phyloP scores from a whole-genome alignment of 2,113 vertebrate species.

The Ceyx melanurus region DNA sequence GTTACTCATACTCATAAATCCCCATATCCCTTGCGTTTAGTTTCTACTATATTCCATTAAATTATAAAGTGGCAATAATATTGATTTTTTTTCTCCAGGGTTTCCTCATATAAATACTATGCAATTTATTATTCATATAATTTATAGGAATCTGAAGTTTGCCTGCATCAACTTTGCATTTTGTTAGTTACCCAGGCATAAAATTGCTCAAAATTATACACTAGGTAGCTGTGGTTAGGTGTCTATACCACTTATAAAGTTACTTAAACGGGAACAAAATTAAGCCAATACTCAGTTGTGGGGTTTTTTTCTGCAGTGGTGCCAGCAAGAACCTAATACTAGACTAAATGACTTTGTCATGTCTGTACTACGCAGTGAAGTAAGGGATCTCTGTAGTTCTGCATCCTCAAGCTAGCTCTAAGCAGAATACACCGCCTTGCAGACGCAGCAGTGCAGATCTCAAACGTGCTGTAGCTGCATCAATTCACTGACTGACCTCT shows the following conservation, averaged over 20 bases:
- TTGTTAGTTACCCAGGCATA: not conserved
- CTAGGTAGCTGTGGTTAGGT: not conserved
- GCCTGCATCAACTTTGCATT: not conserved
- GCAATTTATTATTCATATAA: not conserved
- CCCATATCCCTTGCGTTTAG: not conserved
- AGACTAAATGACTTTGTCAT: not conserved
- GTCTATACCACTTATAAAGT: not conserved
- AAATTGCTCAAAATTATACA: conserved; percentile 7
- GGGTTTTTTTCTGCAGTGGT: not conserved
- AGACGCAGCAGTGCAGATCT: not conserved
- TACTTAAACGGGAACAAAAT: not conserved
- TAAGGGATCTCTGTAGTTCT: not conserved
- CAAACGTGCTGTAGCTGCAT: rapidly evolving
- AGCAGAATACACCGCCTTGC: not conserved
- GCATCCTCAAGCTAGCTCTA: not conserved
- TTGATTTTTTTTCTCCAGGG: not conserved
- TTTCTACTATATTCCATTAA: not conserved
- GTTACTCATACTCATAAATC: not conserved
- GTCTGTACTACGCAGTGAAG: not conserved
- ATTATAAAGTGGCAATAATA: not conserved
- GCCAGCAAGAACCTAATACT: not conserved
- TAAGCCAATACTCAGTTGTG: not conserved
- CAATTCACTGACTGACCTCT: not conserved
- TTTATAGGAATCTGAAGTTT: not conserved
- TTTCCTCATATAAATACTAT: not conserved